Evolutionary conservation across 2,888 invertebrate species (phyloP).

Genomic region (Rugalucina vietnamica): DNA sequence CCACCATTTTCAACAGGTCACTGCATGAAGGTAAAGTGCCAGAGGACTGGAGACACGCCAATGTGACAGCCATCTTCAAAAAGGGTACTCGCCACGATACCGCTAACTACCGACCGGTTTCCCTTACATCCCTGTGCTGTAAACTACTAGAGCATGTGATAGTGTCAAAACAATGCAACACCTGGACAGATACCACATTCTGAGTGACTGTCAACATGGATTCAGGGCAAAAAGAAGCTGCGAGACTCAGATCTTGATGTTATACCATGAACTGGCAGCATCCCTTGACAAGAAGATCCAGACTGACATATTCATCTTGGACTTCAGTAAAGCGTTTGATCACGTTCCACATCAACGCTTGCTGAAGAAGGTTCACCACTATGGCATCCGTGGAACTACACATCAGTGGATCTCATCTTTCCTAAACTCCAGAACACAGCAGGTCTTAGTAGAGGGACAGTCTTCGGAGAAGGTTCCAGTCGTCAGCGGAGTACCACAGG

Average conservation of each 20-base stretch:
- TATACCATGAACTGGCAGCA: conserved; percentile 24
- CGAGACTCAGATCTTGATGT: conserved; percentile 25
- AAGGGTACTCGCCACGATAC: not conserved
- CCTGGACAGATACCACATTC: conserved; percentile 19
- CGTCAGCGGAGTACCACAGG: conserved; percentile 33
- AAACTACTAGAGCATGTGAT: conserved; percentile 26
- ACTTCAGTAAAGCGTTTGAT: conserved; percentile 30
- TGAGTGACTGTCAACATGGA: conserved; percentile 36
- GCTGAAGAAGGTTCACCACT: conserved; percentile 7
- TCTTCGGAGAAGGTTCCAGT: not conserved
- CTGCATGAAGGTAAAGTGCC: not conserved
- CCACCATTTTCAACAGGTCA: not conserved
- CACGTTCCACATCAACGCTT: conserved; percentile 1
- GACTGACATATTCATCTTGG: conserved; percentile 11
- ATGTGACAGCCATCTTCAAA: not conserved
- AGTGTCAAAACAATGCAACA: not conserved
- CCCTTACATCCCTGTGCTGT: conserved; percentile 21
- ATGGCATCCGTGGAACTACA: not conserved
- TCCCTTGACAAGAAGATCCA: conserved; percentile 28
- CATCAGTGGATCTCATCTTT: not conserved
- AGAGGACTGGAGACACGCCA: not conserved
- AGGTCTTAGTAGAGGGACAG: not conserved
- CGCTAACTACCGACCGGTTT: conserved; percentile 20
- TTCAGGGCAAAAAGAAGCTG: conserved; percentile 30
- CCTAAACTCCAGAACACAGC: not conserved